Base-by-base conservation (phyloP, 2,797 vertebrate genomes). In the Knipowitschia caucasica region DNA sequence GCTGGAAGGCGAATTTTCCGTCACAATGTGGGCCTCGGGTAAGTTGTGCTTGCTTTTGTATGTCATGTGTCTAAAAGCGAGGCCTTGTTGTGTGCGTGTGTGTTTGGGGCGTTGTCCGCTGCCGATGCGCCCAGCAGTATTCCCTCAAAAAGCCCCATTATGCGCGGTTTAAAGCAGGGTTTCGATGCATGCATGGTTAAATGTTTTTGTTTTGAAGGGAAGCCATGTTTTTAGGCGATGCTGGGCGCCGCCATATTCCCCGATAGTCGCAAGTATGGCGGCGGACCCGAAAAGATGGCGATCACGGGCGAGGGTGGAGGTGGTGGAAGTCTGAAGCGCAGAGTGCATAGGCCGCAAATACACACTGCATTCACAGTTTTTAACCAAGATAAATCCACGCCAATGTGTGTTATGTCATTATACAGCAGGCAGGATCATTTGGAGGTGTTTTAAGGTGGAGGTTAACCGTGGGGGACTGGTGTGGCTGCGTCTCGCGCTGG, bases 241-340 rank as follows among this genome's bases (percentile, higher is more conserved):
- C 91, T 96, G 96, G 96, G 96, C 96, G 96, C 96, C 96, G 96
- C 95, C 96, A 98, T 98, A 91, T 98, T 98, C 95, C 92, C 94
- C 91, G 88, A 93, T 91, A 93, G 91, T 89, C 92, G 94, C 94
- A 97, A 97, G 85, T 87, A 89, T 89, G 87, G 87, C 87, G 95
- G 95, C 95, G 93, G 95, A 92, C 94, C 92, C 93, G 92, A 93
- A 97, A 97, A 96, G 86, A 97, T 97, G 96, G 95, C 95, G 91
- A 85, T 84, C n/a, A n/a, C n/a, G n/a, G 66, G 89, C 73, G 75
- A 69, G 83, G 88, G 91, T 81, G 81, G 81, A 90, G 91, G n/a
- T 91, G 82, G 93, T 92, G 91, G 92, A 89, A 33, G 30, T 91
- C 89, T 5, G 5, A 5, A 61, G 47, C 43, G 43, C 43, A 56